These are phyloP conservation scores for Hystrix cristata DNA, from an alignment of 2,113 vertebrate species.

Conservation along the genomic window DNA sequence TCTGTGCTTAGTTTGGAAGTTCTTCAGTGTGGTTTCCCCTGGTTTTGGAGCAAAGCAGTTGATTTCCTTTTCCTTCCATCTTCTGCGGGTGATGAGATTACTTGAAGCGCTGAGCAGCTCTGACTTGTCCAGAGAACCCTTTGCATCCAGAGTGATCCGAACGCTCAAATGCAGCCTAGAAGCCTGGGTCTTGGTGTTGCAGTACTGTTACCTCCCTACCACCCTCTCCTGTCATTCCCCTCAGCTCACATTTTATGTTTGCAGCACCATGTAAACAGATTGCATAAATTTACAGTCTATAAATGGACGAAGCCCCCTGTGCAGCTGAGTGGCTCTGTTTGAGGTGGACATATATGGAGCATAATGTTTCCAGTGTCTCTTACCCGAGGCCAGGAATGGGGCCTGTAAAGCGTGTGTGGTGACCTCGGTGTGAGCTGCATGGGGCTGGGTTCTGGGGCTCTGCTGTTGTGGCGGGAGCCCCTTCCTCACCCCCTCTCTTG, in stretches of 20 bases:
- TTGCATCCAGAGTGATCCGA: neutral
- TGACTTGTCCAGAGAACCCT: neutral
- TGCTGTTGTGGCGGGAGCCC: accelerated
- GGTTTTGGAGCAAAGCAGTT: neutral
- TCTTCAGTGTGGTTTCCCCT: neutral
- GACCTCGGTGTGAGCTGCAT: too few relatives aligned
- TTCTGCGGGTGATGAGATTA: neutral
- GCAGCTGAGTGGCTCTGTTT: too few relatives aligned
- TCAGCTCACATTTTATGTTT: neutral
- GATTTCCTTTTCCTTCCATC: neutral
- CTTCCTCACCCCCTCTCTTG: too few relatives aligned
- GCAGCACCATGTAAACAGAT: neutral
- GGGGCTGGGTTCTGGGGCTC: too few relatives aligned
- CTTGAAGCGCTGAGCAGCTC: neutral
- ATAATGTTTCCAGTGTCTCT: neutral
- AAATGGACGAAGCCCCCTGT: neutral
- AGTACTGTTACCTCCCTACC: too few relatives aligned
- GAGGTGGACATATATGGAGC: too few relatives aligned
- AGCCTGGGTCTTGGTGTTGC: neutral
- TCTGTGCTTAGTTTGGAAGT: neutral
- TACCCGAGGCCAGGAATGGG: neutral
- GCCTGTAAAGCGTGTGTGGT: too few relatives aligned
- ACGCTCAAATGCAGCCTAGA: neutral
- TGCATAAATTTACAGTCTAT: neutral
- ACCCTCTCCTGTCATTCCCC: neutral